phyloP scores from a whole-genome alignment of 2,113 vertebrate species.

The Xerus inauris region DNA sequence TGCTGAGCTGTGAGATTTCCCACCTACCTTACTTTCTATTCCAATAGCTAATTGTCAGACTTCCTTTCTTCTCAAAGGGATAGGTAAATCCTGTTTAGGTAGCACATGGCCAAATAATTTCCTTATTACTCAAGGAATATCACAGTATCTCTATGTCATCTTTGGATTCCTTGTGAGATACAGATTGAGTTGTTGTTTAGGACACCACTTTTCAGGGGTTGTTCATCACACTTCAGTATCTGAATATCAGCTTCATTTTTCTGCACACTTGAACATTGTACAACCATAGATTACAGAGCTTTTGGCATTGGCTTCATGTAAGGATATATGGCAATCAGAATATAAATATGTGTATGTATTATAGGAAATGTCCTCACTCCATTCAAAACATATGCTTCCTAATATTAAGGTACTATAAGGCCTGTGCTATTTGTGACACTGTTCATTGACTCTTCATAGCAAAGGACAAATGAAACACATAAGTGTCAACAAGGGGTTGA shows the following conservation, averaged over 20 bases:
- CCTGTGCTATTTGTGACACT: background rate
- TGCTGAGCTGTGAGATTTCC: background rate
- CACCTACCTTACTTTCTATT: background rate
- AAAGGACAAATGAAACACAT: rapidly evolving
- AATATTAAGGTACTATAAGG: background rate
- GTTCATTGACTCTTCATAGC: background rate
- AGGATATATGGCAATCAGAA: background rate
- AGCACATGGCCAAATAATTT: background rate
- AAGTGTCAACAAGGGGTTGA: too few relatives aligned
- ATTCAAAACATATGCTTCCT: background rate
- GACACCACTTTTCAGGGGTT: background rate
- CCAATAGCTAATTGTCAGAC: background rate
- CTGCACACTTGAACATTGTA: rapidly evolving
- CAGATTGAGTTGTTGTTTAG: background rate
- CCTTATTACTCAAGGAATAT: background rate
- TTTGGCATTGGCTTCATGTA: background rate
- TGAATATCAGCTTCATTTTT: background rate
- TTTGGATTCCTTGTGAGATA: background rate
- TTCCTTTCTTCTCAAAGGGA: background rate
- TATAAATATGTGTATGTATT: background rate
- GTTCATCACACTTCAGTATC: background rate
- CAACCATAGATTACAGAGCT: background rate
- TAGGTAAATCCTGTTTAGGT: background rate
- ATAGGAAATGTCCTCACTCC: background rate
- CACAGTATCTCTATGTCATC: background rate